Evolutionary conservation across 92 coral and sea anemone species (phyloP).

Genomic region (Virgularia gustaviana): DNA sequence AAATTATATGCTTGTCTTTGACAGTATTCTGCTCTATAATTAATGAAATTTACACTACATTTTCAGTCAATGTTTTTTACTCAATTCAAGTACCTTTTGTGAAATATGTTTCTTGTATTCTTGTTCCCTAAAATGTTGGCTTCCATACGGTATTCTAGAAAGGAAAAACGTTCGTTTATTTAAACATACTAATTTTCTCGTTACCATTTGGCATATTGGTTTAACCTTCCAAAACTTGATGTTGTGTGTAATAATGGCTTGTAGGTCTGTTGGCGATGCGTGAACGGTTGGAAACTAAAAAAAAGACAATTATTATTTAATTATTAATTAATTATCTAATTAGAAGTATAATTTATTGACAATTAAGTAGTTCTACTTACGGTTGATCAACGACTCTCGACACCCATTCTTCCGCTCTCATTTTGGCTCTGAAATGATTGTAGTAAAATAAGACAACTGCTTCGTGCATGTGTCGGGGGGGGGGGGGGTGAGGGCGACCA

Average conservation of each 20-base stretch:
- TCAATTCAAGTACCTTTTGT: constrained; percentile 60
- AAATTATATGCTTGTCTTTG: too few relatives aligned
- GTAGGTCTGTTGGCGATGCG: constrained; percentile 68
- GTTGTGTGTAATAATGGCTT: constrained; percentile 85
- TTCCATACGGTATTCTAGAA: constrained; percentile 83
- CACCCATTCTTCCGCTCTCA: constrained; percentile 95
- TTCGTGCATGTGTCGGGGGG: neutral
- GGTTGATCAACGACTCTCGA: constrained; percentile 90
- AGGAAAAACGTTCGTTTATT: neutral
- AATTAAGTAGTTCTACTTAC: constrained; percentile 51
- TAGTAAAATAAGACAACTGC: neutral
- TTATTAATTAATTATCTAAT: neutral
- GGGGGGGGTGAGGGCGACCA: neutral
- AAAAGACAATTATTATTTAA: neutral
- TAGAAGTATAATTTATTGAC: neutral
- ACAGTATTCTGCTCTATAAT: too few relatives aligned
- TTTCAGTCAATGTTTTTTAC: too few relatives aligned
- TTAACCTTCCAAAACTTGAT: constrained; percentile 92
- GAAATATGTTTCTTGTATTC: constrained; percentile 56
- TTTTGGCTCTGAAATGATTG: constrained; percentile 61
- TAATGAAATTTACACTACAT: too few relatives aligned
- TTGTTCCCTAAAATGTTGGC: constrained; percentile 87
- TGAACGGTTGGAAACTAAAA: constrained; percentile 88
- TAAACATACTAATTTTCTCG: neutral
- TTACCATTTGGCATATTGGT: too few relatives aligned